A percentile compares a stretch with the other conserved stretches of the same genome.
phyloP scores from a whole-genome alignment of 2,113 vertebrate species.

The Xiphophorus couchianus region DNA sequence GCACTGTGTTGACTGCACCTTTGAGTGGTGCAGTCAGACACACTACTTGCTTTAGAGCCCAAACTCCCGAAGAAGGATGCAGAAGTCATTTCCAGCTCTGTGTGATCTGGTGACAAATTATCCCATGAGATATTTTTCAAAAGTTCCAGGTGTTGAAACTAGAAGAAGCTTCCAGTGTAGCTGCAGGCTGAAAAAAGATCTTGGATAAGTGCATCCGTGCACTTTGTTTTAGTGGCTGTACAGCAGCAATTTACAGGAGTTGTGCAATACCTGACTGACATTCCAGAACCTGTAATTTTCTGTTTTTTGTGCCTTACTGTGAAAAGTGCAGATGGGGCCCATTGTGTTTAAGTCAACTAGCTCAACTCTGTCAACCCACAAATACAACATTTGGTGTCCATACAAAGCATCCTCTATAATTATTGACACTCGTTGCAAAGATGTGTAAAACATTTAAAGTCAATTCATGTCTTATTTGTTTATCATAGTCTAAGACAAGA shows the following conservation, averaged over 20 bases:
- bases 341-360: constrained; percentile 1
- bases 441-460: no score
- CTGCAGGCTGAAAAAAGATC: background rate
- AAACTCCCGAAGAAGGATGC: constrained; percentile 15
- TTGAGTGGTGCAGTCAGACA: constrained; percentile 12
- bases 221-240: constrained; percentile 7
- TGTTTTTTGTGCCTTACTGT: constrained; percentile 17
- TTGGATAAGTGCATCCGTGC: constrained; percentile 23
- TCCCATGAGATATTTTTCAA: constrained; percentile 2
- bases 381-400: background rate
- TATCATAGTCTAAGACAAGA: no score
- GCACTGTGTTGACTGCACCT: constrained; percentile 4
- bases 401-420: background rate
- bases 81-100: constrained; percentile 3
- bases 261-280: background rate
- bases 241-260: constrained; percentile 11
- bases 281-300: constrained; percentile 25
- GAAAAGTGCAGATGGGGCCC: constrained; percentile 1
- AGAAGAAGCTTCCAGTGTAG: background rate
- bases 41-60: constrained; percentile 15
- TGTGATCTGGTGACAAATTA: constrained; percentile 35
- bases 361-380: constrained; percentile 1
- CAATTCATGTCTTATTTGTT: no score
- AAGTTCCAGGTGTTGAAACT: background rate
- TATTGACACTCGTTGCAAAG: no score